Conservation (phyloP, 2,797 vertebrate species). For the Hirundo rustica region DNA sequence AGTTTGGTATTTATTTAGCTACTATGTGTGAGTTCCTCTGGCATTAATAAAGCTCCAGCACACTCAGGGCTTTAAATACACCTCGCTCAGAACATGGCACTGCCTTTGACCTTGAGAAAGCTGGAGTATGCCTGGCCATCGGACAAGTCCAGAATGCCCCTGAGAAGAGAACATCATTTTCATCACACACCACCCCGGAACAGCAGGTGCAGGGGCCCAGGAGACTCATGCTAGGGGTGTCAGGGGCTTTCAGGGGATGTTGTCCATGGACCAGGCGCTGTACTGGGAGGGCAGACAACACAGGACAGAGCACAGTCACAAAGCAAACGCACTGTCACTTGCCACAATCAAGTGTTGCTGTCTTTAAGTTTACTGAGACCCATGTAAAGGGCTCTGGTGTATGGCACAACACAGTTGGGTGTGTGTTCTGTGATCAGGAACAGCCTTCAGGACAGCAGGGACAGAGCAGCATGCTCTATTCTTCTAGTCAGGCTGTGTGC, state of each 20-base stretch:
- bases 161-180: neutral
- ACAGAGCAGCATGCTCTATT: accelerated
- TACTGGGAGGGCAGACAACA: neutral
- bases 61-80: neutral
- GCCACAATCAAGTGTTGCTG: neutral
- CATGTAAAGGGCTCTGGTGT: accelerated
- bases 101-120: neutral
- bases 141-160: neutral
- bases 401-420: neutral
- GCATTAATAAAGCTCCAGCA: neutral
- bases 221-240: neutral
- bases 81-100: neutral
- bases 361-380: neutral
- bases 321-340: neutral
- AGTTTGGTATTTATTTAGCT: neutral
- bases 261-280: neutral
- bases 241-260: neutral
- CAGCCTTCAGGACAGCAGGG: neutral
- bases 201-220: accelerated
- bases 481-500: neutral
- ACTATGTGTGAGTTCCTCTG: neutral
- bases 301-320: neutral
- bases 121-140: neutral
- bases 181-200: too few species aligned
- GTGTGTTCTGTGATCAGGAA: neutral